These are phyloP conservation scores for Trachelipus rathkii DNA, from an alignment of 1,140 invertebrate genomes.

Conservation along the genomic window DNA sequence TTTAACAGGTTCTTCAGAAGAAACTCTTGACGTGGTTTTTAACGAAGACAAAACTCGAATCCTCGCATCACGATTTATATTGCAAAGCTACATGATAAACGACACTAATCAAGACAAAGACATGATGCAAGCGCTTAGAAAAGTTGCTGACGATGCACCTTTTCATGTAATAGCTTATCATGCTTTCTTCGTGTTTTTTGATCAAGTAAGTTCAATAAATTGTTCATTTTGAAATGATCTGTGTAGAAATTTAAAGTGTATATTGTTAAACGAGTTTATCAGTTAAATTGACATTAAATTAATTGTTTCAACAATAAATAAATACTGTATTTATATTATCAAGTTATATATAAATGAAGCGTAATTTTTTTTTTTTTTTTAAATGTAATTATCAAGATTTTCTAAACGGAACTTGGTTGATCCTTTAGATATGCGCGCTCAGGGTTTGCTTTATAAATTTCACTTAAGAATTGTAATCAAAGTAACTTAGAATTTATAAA, in stretches of 20 bases:
- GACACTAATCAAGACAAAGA: conserved; percentile 86
- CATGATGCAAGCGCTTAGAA: conserved; percentile 75
- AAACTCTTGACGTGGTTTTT: conserved; percentile 68
- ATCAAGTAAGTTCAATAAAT: conserved; percentile 63
- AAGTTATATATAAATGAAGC: background rate
- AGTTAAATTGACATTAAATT: conserved; percentile 27
- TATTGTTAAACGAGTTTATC: background rate
- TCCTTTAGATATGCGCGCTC: too few species aligned
- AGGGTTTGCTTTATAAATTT: too few species aligned
- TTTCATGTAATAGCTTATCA: conserved; percentile 87
- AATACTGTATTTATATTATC: conserved; percentile 46
- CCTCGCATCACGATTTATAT: conserved; percentile 75
- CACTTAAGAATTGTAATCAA: too few species aligned
- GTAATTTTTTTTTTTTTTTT: too few species aligned
- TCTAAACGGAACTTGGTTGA: too few species aligned
- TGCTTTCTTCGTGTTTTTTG: conserved; percentile 92
- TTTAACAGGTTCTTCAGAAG: background rate
- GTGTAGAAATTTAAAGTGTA: background rate
- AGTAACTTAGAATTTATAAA: too few species aligned
- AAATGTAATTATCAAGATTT: too few species aligned
- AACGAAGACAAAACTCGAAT: conserved; percentile 69
- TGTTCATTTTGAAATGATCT: background rate
- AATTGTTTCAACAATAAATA: too few species aligned
- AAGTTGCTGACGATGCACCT: conserved; percentile 70
- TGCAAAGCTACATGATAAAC: conserved; percentile 83